Percentiles rank a stretch among this genome's conserved stretches.
Evolutionary conservation across 2,797 vertebrate genomes (phyloP).

Genomic region (Argentina silus): DNA sequence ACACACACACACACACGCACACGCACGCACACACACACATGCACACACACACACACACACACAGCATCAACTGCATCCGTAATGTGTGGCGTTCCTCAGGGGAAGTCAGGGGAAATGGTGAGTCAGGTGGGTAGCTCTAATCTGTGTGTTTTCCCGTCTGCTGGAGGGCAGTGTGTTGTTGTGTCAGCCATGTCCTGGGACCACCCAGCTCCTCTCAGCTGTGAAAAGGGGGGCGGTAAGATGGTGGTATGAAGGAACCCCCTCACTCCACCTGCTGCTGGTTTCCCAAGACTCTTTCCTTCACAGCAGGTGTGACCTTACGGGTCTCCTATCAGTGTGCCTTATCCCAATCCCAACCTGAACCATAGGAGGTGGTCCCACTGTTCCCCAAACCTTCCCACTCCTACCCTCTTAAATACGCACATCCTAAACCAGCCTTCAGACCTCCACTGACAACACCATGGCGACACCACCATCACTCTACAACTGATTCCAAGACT

Average conservation of each 20-base stretch:
- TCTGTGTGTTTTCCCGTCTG: conserved; percentile 38
- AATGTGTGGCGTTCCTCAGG: conserved; percentile 28
- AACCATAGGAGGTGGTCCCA: conserved; percentile 20
- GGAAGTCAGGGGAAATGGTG: conserved; percentile 14
- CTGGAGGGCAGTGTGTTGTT: conserved; percentile 23
- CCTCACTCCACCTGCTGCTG: conserved; percentile 54
- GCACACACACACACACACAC: conserved; percentile 10
- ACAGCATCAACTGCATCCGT: conserved; percentile 41
- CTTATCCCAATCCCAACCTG: conserved; percentile 11
- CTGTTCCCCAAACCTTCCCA: neutral
- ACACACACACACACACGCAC: conserved; percentile 3
- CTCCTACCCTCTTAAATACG: neutral
- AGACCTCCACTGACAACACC: neutral
- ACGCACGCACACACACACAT: neutral
- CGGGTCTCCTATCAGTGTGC: conserved; percentile 22
- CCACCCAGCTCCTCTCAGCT: conserved; percentile 63
- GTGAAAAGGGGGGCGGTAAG: conserved; percentile 16
- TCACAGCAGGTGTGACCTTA: conserved; percentile 60
- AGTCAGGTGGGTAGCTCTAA: conserved; percentile 48
- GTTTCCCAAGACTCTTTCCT: conserved; percentile 33
- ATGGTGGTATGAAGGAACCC: conserved; percentile 4
- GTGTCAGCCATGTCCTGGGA: conserved; percentile 10
- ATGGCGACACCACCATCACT: neutral
- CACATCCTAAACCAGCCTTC: neutral
- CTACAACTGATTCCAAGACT: conserved; percentile 7